Evolutionary conservation across 1,140 invertebrate genomes (phyloP).

Genomic region (Apis dorsata): DNA sequence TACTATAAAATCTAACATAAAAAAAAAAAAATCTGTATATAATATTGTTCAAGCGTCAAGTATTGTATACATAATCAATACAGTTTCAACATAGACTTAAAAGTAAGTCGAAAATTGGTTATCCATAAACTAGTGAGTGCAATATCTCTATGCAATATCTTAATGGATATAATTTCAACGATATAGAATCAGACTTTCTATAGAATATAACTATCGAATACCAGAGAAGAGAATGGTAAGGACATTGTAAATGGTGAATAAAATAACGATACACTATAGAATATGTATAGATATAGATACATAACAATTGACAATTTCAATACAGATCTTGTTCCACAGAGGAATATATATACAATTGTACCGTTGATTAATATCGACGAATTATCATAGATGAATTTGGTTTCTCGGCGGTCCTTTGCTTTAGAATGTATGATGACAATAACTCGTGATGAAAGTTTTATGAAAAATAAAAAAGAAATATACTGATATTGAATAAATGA

Average conservation of each 20-base stretch:
- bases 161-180: conserved; percentile 9
- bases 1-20: too few relatives aligned
- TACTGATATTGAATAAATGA: too few relatives aligned
- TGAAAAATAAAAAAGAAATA: neutral
- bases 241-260: conserved; percentile 1
- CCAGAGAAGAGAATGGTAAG: conserved; percentile 5
- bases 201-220: conserved; percentile 22
- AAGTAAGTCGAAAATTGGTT: conserved; percentile 9
- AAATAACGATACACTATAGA: neutral
- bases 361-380: conserved; percentile 58
- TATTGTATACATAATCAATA: neutral
- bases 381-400: conserved; percentile 51
- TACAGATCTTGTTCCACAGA: conserved; percentile 14
- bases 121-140: neutral
- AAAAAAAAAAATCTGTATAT: too few relatives aligned
- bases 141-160: neutral
- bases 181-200: conserved; percentile 26
- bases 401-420: conserved; percentile 31
- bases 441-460: neutral
- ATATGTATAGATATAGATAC: too few relatives aligned
- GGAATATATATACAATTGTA: conserved; percentile 40
- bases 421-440: neutral
- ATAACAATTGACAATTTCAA: neutral
- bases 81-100: neutral
- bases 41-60: too few relatives aligned